Percentiles rank a stretch among this genome's conserved stretches.
phyloP scores from a whole-genome alignment of 1,140 invertebrate species.

The Drosophila biarmipes region DNA sequence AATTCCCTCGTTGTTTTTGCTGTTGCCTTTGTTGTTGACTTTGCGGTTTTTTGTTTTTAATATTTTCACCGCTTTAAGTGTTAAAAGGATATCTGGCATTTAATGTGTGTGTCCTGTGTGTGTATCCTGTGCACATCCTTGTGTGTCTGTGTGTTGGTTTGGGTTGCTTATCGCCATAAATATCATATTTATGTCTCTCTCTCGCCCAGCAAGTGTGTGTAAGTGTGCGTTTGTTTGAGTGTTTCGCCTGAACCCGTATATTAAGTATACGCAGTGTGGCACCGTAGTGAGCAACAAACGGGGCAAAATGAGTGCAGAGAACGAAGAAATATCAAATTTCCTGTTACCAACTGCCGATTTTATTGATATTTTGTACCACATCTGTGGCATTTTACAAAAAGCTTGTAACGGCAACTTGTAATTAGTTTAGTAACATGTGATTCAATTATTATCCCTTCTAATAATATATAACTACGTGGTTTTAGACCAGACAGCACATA shows the following conservation, averaged over 20 bases:
- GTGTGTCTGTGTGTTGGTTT: slow-evolving; percentile 33
- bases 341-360: no score
- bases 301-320: slow-evolving; percentile 27
- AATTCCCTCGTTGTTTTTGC: slow-evolving; percentile 53
- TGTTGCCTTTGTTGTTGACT: slow-evolving; percentile 62
- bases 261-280: slow-evolving; percentile 72
- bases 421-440: neutral
- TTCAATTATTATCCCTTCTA: neutral
- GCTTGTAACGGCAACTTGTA: neutral
- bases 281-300: slow-evolving; percentile 34
- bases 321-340: neutral
- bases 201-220: slow-evolving; percentile 9
- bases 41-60: slow-evolving; percentile 82
- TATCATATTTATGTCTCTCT: slow-evolving; percentile 59
- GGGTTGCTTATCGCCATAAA: slow-evolving; percentile 72
- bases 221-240: slow-evolving; percentile 20
- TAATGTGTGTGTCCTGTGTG: slow-evolving; percentile 55
- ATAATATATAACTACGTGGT: neutral
- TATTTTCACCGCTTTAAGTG: slow-evolving; percentile 82
- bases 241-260: slow-evolving; percentile 36
- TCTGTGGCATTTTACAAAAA: neutral
- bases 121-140: slow-evolving; percentile 47
- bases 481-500: neutral
- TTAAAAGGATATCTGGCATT: slow-evolving; percentile 82
- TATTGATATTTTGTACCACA: no score